Evolutionary conservation across 2,888 invertebrate species (phyloP).

Genomic region (Dasysyrphus tricinctus): DNA sequence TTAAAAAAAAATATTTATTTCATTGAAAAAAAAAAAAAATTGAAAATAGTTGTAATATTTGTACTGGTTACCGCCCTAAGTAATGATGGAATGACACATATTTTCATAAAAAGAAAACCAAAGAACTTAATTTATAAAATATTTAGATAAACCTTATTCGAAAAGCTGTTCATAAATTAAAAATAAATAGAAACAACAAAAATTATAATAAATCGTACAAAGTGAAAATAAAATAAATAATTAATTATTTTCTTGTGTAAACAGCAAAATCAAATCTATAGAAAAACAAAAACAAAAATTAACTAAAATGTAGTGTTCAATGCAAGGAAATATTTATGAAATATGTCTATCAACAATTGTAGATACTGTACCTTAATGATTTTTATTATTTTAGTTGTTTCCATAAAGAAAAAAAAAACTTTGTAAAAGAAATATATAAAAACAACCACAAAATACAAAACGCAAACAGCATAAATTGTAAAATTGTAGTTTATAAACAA

Average conservation of each 20-base stretch:
- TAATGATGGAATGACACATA: conserved; percentile 72
- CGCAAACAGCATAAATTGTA: conserved; percentile 64
- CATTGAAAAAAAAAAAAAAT: conserved; percentile 35
- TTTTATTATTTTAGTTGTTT: conserved; percentile 53
- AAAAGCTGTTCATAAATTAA: conserved; percentile 67
- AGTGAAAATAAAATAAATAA: conserved; percentile 52
- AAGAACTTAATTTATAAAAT: conserved; percentile 43
- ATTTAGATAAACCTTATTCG: conserved; percentile 62
- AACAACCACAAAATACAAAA: conserved; percentile 33
- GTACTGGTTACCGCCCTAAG: conserved; percentile 71
- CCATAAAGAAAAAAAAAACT: conserved; percentile 11
- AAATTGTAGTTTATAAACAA: conserved; percentile 72
- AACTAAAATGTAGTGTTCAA: conserved; percentile 47
- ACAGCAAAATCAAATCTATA: conserved; percentile 69
- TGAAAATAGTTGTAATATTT: conserved; percentile 71
- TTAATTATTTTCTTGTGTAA: conserved; percentile 71
- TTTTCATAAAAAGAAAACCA: conserved; percentile 64
- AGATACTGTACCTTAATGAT: conserved; percentile 72
- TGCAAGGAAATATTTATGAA: conserved; percentile 31
- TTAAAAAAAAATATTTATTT: conserved; percentile 51
- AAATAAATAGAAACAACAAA: conserved; percentile 23
- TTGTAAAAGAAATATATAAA: conserved; percentile 26
- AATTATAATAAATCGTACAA: conserved; percentile 71
- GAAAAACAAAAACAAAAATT: conserved; percentile 71
- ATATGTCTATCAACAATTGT: conserved; percentile 54